Evolutionary conservation across 2,888 invertebrate genomes (phyloP).

Genomic region (Lamellibrachia satsuma): DNA sequence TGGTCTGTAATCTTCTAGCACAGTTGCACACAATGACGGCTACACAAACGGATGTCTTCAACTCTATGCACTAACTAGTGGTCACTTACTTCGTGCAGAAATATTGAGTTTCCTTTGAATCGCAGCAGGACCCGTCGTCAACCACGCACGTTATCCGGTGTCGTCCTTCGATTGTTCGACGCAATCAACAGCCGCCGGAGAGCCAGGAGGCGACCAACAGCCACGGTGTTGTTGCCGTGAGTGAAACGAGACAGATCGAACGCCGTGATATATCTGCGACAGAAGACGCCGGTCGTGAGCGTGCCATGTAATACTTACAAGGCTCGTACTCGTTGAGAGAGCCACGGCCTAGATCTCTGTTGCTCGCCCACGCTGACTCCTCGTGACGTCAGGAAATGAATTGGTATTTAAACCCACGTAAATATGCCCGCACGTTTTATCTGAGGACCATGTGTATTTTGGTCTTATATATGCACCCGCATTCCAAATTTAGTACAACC

Average conservation of each 20-base stretch:
- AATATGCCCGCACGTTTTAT: no score
- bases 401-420: neutral
- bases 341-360: neutral
- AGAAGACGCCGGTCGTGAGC: neutral
- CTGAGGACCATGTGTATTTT: no score
- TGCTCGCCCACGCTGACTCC: neutral
- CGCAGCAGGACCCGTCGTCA: neutral
- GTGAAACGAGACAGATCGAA: neutral
- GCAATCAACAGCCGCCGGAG: neutral
- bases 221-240: neutral
- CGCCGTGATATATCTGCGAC: neutral
- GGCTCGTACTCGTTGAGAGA: neutral
- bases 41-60: neutral
- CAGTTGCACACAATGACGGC: neutral
- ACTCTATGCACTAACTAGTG: neutral
- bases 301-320: neutral
- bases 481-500: no score
- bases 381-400: neutral
- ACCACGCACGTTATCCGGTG: neutral
- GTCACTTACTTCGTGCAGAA: constrained; percentile 4
- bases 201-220: neutral
- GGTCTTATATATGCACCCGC: no score
- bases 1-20: neutral
- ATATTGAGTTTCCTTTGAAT: neutral
- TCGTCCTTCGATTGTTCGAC: neutral